Conservation (phyloP, 2,888 invertebrate species). For the Cynaeus angustus region DNA sequence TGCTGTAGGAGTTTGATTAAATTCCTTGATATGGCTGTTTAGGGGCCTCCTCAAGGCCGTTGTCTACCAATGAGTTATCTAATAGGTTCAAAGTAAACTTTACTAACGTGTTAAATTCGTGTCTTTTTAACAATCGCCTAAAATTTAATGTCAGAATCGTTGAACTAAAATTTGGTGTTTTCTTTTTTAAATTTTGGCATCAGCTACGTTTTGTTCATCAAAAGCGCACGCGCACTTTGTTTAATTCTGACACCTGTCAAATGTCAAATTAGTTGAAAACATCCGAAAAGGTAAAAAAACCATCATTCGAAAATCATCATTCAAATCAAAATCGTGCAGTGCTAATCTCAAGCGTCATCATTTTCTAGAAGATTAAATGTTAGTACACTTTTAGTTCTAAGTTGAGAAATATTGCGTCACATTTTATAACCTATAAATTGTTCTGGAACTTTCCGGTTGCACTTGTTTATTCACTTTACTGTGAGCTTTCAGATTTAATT, state of each 20-base stretch:
- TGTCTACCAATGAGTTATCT: no score
- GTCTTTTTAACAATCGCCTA: no score
- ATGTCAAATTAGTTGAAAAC: slow-evolving; percentile 22
- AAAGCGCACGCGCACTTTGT: no score
- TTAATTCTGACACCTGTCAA: slow-evolving; percentile 33
- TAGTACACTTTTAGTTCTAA: not conserved
- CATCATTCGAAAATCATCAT: not conserved
- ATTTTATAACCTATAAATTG: slow-evolving; percentile 40
- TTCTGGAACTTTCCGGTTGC: slow-evolving; percentile 49
- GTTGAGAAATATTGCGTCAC: slow-evolving; percentile 54
- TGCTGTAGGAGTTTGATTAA: not conserved
- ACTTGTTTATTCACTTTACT: slow-evolving; percentile 19
- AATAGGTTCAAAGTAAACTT: no score
- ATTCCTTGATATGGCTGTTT: not conserved
- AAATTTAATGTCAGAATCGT: no score
- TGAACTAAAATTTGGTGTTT: no score
- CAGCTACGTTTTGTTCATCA: no score
- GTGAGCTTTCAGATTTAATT: no score
- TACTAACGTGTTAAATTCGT: no score
- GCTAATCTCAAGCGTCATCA: not conserved
- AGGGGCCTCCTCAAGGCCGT: no score
- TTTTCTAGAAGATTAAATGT: not conserved
- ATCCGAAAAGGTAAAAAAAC: slow-evolving; percentile 35
- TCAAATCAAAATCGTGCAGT: slow-evolving; percentile 28
- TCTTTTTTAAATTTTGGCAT: no score